These are phyloP conservation scores for Cherax quadricarinatus DNA, from an alignment of 1,140 invertebrate species.

Conservation along the genomic window DNA sequence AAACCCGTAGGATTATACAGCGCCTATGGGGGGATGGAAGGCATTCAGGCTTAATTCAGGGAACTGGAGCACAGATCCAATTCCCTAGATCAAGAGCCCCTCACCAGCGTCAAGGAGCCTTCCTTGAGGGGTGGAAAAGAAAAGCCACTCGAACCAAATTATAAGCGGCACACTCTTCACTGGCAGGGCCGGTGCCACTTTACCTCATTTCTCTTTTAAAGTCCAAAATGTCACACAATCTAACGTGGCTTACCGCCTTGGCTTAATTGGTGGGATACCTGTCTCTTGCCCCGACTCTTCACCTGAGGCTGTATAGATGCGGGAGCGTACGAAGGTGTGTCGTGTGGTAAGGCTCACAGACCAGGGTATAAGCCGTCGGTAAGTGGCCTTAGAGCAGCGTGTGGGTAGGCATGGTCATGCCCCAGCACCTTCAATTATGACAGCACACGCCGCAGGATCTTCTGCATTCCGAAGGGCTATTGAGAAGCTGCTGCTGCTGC, in stretches of 20 bases:
- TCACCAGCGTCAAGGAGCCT: too few relatives aligned
- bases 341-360: background rate
- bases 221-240: background rate
- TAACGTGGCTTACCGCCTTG: background rate
- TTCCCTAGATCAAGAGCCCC: too few relatives aligned
- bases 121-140: too few relatives aligned
- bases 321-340: background rate
- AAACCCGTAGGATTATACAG: too few relatives aligned
- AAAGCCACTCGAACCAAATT: background rate
- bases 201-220: background rate
- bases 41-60: too few relatives aligned
- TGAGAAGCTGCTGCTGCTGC: too few relatives aligned
- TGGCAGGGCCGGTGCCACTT: background rate
- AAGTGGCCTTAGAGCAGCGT: background rate
- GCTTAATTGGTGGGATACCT: background rate
- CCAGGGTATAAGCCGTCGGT: background rate
- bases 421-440: background rate
- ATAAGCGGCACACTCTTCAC: background rate
- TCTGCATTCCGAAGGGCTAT: background rate
- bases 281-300: background rate
- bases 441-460: background rate
- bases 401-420: background rate
- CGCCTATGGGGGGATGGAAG: too few relatives aligned
- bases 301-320: background rate
- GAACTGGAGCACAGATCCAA: too few relatives aligned